These are phyloP conservation scores for Reticulitermes lucifugus DNA, from an alignment of 2,888 invertebrate genomes.

Conservation along the genomic window DNA sequence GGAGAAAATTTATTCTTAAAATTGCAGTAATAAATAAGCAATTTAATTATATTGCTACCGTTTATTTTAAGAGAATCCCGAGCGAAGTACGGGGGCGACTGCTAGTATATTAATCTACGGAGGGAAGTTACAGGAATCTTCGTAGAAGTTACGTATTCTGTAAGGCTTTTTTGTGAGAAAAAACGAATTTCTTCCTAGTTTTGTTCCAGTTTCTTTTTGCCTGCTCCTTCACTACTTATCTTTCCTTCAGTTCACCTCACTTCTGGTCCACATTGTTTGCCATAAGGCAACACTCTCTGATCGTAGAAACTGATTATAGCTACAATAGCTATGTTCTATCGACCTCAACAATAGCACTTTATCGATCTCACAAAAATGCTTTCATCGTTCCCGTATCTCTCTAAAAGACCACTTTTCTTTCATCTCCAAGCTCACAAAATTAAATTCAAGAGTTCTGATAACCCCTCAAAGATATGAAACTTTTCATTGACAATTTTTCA, in stretches of 20 bases:
- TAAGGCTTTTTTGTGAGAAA: not conserved
- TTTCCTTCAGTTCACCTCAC: not conserved
- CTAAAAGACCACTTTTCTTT: constrained; percentile 10
- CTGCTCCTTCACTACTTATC: not conserved
- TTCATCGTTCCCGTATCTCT: not conserved
- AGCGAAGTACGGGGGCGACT: too few species aligned
- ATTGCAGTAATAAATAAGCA: too few species aligned
- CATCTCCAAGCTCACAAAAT: not conserved
- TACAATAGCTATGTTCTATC: not conserved
- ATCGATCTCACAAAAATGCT: constrained; percentile 38
- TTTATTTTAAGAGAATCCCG: too few species aligned
- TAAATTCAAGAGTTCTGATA: not conserved
- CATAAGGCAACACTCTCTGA: not conserved
- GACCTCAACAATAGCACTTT: constrained; percentile 37
- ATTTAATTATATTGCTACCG: too few species aligned
- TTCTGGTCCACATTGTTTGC: constrained; percentile 10
- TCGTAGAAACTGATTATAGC: constrained; percentile 18
- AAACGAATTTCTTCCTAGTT: not conserved
- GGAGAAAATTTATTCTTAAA: too few species aligned
- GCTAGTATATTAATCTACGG: too few species aligned
- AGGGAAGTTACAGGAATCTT: too few species aligned
- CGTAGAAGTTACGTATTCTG: not conserved
- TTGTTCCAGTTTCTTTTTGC: constrained; percentile 2
- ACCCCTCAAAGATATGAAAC: not conserved
- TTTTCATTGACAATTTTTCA: not conserved